These are phyloP conservation scores for Osmerus mordax DNA, from an alignment of 2,113 vertebrate genomes.

Conservation along the genomic window DNA sequence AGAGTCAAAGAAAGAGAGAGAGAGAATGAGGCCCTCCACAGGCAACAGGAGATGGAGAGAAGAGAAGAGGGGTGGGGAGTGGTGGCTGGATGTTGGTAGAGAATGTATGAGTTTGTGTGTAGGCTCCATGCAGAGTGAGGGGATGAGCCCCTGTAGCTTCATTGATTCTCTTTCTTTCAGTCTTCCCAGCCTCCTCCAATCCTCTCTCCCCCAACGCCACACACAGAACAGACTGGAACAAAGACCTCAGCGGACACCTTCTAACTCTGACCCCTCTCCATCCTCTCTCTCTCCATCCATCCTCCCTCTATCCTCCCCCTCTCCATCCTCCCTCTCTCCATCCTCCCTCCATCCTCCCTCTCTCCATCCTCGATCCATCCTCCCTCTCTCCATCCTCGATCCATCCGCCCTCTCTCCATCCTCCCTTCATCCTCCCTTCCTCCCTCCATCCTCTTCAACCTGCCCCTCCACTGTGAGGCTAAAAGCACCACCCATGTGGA, in stretches of 20 bases:
- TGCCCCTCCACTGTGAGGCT: constrained; percentile 39
- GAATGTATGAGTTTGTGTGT: constrained; percentile 14
- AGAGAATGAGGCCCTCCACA: neutral
- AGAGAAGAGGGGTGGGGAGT: constrained; percentile 39
- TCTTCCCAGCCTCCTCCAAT: constrained; percentile 25
- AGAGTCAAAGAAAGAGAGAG: neutral
- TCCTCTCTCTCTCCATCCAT: constrained; percentile 29
- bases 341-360: too few species aligned
- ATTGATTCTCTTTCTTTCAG: constrained; percentile 60
- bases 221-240: constrained; percentile 57
- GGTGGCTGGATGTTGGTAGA: neutral
- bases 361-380: too few species aligned
- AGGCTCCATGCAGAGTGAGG: constrained; percentile 45
- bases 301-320: too few species aligned
- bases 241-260: constrained; percentile 57
- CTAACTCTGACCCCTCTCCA: constrained; percentile 36
- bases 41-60: constrained; percentile 36
- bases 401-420: neutral
- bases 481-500: constrained; percentile 33
- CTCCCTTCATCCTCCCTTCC: neutral
- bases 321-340: too few species aligned
- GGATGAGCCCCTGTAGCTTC: constrained; percentile 61
- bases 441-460: constrained; percentile 34
- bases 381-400: neutral
- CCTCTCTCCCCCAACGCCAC: constrained; percentile 32